These are phyloP conservation scores for Diachasma alloeum DNA, from an alignment of 1,140 invertebrate genomes.

Conservation along the genomic window DNA sequence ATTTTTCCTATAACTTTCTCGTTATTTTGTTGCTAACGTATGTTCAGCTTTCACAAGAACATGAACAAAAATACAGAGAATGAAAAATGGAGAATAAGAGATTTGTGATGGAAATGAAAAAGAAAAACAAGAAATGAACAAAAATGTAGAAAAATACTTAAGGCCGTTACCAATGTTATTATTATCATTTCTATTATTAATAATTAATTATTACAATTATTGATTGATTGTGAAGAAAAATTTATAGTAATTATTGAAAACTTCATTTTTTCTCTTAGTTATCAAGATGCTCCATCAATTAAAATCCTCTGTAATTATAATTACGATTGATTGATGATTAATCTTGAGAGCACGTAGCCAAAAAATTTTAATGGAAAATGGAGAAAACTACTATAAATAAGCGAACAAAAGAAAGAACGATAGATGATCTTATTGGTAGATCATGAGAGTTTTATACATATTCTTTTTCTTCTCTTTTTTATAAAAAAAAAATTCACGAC, in stretches of 20 bases:
- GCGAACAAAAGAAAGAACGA: not conserved
- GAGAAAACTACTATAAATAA: not conserved
- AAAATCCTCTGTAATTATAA: not conserved
- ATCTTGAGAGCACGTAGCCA: not conserved
- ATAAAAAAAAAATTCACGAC: not conserved
- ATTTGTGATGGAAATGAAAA: constrained; percentile 25
- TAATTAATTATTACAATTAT: constrained; percentile 23
- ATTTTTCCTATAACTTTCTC: not conserved
- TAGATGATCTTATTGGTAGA: not conserved
- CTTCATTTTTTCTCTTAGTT: not conserved
- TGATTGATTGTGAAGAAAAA: not conserved
- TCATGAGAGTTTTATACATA: not conserved
- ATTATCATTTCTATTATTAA: constrained; percentile 43
- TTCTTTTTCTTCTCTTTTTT: not conserved
- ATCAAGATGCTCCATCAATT: not conserved
- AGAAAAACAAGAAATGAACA: constrained; percentile 13
- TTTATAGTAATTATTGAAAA: not conserved
- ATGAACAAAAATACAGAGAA: constrained; percentile 16
- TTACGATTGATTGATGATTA: not conserved
- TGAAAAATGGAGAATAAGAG: not conserved
- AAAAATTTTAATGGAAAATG: not conserved
- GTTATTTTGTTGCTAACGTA: not conserved
- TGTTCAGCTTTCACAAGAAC: not conserved
- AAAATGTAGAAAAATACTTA: constrained; percentile 37
- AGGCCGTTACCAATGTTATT: constrained; percentile 59